Evolutionary conservation across 2,888 invertebrate genomes (phyloP).

Genomic region (Cancer borealis): DNA sequence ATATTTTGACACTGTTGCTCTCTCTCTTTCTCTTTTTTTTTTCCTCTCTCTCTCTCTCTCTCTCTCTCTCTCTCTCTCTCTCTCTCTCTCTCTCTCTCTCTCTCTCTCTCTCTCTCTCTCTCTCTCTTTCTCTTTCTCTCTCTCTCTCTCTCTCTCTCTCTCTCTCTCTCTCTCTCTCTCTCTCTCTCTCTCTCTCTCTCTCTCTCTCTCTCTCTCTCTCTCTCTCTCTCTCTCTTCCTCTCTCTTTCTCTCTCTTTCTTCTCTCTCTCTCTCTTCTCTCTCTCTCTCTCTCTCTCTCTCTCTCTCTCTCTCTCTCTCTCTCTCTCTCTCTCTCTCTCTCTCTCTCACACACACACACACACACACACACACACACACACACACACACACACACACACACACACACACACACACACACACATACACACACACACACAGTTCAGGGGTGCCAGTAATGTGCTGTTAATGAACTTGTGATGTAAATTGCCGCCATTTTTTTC

Average conservation of each 20-base stretch:
- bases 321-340: background rate
- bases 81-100: constrained; percentile 21
- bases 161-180: background rate
- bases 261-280: too few relatives aligned
- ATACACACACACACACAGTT: too few relatives aligned
- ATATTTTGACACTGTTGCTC: background rate
- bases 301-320: background rate
- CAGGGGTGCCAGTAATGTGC: too few relatives aligned
- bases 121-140: constrained; percentile 20
- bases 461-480: too few relatives aligned
- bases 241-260: background rate
- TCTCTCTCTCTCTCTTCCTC: background rate
- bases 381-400: too few relatives aligned
- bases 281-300: too few relatives aligned
- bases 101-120: constrained; percentile 12
- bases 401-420: too few relatives aligned
- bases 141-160: background rate
- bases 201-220: background rate
- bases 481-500: too few relatives aligned
- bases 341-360: background rate
- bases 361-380: background rate
- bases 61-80: constrained; percentile 7
- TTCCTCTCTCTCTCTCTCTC: background rate
- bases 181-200: background rate
- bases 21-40: background rate